phyloP scores from a whole-genome alignment of 2,888 invertebrate genomes.

The Eristalis intricaria region DNA sequence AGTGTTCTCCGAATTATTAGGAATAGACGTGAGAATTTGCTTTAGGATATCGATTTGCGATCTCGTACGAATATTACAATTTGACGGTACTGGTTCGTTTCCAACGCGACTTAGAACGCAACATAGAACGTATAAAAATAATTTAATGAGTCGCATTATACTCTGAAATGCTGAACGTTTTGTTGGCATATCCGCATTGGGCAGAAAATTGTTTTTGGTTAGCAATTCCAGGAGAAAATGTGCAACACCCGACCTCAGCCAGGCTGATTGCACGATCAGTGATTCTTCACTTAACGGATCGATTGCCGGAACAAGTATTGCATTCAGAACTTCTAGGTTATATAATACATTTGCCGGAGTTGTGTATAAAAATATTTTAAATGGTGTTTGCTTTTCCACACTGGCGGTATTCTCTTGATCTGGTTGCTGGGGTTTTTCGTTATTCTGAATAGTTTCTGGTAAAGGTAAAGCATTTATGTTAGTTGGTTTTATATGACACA shows the following conservation, averaged over 20 bases:
- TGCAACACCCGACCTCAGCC: constrained; percentile 84
- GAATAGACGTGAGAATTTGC: constrained; percentile 89
- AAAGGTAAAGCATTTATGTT: constrained; percentile 24
- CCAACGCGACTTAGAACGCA: constrained; percentile 87
- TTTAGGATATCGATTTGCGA: constrained; percentile 86
- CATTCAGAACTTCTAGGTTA: constrained; percentile 91
- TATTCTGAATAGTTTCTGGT: constrained; percentile 28
- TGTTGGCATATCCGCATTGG: constrained; percentile 89
- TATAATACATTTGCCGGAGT: constrained; percentile 89
- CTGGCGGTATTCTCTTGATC: constrained; percentile 29
- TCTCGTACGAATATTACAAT: constrained; percentile 81
- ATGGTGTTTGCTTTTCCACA: constrained; percentile 43
- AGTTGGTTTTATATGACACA: constrained; percentile 76
- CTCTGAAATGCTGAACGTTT: constrained; percentile 92
- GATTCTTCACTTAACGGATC: constrained; percentile 89
- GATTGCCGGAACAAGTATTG: constrained; percentile 94
- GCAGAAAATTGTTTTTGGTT: constrained; percentile 92
- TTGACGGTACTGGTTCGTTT: constrained; percentile 83
- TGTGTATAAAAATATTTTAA: constrained; percentile 37
- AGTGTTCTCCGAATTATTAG: constrained; percentile 93
- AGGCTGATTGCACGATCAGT: constrained; percentile 84
- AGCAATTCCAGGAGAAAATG: constrained; percentile 89
- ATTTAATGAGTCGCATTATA: constrained; percentile 93
- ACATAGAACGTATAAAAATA: constrained; percentile 93
- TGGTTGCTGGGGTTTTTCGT: constrained; percentile 23